phyloP scores from a whole-genome alignment of 92 coral and sea anemone species.

The Epizoanthus stellaris region DNA sequence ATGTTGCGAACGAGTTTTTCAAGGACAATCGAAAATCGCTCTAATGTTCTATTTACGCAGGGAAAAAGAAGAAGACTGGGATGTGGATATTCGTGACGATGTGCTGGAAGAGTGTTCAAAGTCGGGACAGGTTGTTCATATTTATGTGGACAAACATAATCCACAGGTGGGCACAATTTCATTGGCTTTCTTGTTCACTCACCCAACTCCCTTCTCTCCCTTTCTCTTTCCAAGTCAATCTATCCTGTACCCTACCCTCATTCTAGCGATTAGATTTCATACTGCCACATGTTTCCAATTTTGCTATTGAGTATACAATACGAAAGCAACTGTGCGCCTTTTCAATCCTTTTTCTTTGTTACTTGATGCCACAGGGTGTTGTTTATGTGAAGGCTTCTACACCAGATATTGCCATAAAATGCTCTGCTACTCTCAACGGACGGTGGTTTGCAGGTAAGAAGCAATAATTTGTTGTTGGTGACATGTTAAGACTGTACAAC shows the following conservation, averaged over 20 bases:
- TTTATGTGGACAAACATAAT: conserved; percentile 89
- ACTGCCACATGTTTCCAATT: no score
- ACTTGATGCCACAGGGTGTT: conserved; percentile 69
- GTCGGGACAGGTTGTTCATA: conserved; percentile 89
- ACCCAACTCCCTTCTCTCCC: not conserved
- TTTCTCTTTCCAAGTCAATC: not conserved
- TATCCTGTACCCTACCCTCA: not conserved
- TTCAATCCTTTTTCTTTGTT: not conserved
- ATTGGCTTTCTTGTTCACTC: not conserved
- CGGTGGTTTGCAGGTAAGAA: conserved; percentile 97
- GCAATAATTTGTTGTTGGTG: not conserved
- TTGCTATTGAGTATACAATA: no score
- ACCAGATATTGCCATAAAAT: conserved; percentile 89
- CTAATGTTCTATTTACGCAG: conserved; percentile 43
- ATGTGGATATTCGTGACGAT: conserved; percentile 93
- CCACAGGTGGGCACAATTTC: conserved; percentile 67
- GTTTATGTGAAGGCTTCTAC: conserved; percentile 94
- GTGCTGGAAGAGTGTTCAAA: conserved; percentile 95
- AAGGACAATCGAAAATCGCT: no score
- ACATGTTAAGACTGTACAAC: no score
- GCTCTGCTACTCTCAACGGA: conserved; percentile 89
- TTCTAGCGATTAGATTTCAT: not conserved
- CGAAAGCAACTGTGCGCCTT: not conserved
- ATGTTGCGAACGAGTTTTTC: no score
- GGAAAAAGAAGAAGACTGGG: conserved; percentile 95